Percentiles rank a stretch among this genome's conserved stretches.
These are phyloP conservation scores for Ciona savignyi DNA, from an alignment of 23 tunicate genomes.

Conservation along the genomic window DNA sequence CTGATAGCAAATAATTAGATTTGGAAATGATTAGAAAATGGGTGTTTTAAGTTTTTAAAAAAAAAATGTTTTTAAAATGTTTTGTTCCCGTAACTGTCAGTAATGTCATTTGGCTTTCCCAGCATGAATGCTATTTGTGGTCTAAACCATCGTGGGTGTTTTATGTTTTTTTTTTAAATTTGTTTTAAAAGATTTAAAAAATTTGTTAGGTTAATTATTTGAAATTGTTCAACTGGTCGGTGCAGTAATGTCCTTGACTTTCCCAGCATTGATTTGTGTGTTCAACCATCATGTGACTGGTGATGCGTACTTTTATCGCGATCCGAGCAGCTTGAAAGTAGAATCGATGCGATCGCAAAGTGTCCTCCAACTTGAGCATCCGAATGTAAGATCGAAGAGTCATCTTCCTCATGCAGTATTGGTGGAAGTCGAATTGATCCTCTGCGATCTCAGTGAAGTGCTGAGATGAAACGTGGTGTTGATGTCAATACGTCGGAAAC, in stretches of 20 bases:
- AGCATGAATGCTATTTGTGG: background rate
- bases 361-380: conserved; percentile 73
- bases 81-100: too few species aligned
- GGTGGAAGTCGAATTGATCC: conserved; percentile 97
- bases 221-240: too few species aligned
- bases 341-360: conserved; percentile 58
- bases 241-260: too few species aligned
- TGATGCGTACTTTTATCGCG: conserved; percentile 69
- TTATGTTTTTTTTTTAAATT: too few species aligned
- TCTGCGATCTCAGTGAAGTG: conserved; percentile 80
- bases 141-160: too few species aligned
- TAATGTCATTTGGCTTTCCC: too few species aligned
- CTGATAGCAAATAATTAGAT: background rate
- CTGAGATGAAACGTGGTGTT: conserved; percentile 45
- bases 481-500: too few species aligned
- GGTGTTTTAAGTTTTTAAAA: background rate
- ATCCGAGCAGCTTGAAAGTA: conserved; percentile 69
- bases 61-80: too few species aligned
- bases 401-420: conserved; percentile 97
- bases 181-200: too few species aligned
- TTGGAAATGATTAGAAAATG: background rate
- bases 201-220: too few species aligned
- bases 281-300: background rate
- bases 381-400: conserved; percentile 65
- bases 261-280: too few species aligned